Conservation (phyloP, 2,113 vertebrate species). For the Asarcornis scutulata region DNA sequence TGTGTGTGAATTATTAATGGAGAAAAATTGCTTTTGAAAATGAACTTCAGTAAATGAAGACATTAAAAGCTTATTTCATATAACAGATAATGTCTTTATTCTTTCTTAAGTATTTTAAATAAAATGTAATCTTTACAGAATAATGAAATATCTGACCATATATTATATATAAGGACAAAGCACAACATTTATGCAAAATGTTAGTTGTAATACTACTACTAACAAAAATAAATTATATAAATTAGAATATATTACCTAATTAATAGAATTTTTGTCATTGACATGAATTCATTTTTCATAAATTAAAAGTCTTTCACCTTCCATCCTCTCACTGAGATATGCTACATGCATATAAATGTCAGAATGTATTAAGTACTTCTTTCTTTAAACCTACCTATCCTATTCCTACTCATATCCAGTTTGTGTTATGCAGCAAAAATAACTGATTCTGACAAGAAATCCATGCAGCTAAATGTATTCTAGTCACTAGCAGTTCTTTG, state of each 20-base stretch:
- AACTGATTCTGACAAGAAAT: neutral
- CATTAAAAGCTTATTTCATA: neutral
- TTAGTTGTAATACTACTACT: neutral
- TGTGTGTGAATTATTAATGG: neutral
- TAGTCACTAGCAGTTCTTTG: neutral
- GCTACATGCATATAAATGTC: neutral
- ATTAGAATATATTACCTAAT: neutral
- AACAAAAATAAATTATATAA: neutral
- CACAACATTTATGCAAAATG: neutral
- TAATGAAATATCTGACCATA: neutral
- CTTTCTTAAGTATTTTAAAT: neutral
- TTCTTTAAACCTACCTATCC: neutral
- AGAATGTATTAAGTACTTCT: neutral
- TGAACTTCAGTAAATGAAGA: neutral
- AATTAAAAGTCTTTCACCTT: neutral
- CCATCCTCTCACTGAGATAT: neutral
- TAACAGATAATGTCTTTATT: neutral
- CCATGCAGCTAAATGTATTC: neutral
- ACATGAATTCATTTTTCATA: neutral
- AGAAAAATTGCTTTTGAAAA: neutral
- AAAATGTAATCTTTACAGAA: neutral
- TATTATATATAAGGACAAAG: neutral
- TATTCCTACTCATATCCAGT: neutral
- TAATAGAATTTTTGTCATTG: neutral
- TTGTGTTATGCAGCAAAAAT: neutral